Conservation (phyloP, 2,797 vertebrate genomes). For the Pangasius djambal region DNA sequence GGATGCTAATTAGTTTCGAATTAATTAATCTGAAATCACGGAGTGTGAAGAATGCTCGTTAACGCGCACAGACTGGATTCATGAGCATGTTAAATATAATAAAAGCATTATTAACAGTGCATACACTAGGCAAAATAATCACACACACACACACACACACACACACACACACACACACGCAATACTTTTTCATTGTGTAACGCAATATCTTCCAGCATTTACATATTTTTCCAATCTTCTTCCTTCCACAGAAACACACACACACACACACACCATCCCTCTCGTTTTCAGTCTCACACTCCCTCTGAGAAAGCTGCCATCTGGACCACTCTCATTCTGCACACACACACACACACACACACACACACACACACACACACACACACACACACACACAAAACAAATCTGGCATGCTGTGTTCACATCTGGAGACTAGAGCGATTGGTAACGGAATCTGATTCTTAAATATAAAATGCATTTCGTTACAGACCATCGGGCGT, state of each 20-base stretch:
- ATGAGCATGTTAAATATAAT: constrained; percentile 34
- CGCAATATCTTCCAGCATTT: not conserved
- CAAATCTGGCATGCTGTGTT: constrained; percentile 37
- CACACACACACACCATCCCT: constrained; percentile 1
- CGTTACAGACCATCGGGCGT: not conserved
- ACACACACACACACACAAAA: constrained; percentile 40
- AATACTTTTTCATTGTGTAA: not conserved
- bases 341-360: constrained; percentile 37
- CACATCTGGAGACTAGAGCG: constrained; percentile 46
- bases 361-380: constrained; percentile 19
- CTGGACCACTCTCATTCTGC: constrained; percentile 52
- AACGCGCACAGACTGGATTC: constrained; percentile 7
- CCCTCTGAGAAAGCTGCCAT: constrained; percentile 50
- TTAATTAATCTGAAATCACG: constrained; percentile 44
- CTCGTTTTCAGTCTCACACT: constrained; percentile 37
- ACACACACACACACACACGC: not conserved
- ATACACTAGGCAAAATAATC: not conserved
- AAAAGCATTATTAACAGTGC: constrained; percentile 37
- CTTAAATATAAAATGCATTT: constrained; percentile 14
- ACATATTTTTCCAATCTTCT: constrained; percentile 11
- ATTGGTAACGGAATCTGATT: constrained; percentile 31
- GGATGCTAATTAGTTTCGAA: constrained; percentile 36
- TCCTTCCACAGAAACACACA: not conserved
- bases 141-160: constrained; percentile 10
- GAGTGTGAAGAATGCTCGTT: constrained; percentile 32